A percentile compares a stretch with the other conserved stretches of the same genome.
Conservation (phyloP, 2,113 vertebrate species). For the Serranochromis macrocephalus region DNA sequence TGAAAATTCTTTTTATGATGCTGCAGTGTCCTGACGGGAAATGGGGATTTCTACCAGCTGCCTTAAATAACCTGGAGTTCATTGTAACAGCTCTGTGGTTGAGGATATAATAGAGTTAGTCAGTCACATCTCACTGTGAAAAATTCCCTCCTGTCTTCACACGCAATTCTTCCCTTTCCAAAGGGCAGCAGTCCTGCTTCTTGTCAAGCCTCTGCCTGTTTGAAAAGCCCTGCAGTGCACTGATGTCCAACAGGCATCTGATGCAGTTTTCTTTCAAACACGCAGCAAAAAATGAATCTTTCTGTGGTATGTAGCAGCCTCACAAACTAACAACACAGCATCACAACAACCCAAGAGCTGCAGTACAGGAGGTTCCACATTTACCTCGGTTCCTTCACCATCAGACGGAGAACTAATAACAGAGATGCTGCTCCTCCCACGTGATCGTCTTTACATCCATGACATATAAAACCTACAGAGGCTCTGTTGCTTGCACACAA, state of each 20-base stretch:
- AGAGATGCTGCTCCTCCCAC: background rate
- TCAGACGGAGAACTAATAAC: background rate
- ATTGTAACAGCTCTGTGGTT: slow-evolving; percentile 2
- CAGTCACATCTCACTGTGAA: slow-evolving; percentile 9
- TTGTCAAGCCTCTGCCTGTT: slow-evolving; percentile 21
- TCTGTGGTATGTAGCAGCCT: background rate
- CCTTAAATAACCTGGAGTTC: slow-evolving; percentile 6
- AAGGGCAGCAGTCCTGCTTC: slow-evolving; percentile 31
- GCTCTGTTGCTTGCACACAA: background rate
- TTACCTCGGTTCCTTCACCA: background rate
- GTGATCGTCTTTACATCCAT: background rate
- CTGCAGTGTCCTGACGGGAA: background rate
- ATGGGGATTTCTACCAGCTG: background rate
- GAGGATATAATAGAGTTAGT: background rate
- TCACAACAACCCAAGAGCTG: background rate
- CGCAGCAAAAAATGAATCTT: background rate
- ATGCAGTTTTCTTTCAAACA: background rate
- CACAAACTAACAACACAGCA: background rate
- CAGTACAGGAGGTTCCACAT: background rate
- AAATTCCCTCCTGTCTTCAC: slow-evolving; percentile 26
- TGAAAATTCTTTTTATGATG: background rate
- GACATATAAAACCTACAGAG: background rate
- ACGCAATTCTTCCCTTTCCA: slow-evolving; percentile 20
- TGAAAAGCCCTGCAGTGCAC: background rate
- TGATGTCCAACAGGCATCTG: background rate